Base-by-base conservation (phyloP, 2,888 invertebrate species). In the Melinopterus prodromus region DNA sequence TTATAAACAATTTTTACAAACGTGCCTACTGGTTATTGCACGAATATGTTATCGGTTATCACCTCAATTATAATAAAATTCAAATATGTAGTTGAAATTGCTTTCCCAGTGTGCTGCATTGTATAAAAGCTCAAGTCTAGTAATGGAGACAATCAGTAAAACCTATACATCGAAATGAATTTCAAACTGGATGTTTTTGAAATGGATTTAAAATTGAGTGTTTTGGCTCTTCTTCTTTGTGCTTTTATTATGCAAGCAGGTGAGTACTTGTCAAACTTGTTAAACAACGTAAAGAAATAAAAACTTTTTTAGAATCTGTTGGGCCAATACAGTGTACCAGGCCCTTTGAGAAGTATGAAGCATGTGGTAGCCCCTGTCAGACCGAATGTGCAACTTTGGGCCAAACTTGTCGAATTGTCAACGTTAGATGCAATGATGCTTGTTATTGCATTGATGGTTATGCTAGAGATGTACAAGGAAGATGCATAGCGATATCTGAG, bases 401-500 rank as follows among this genome's bases (percentile, higher is more conserved):
- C 36, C 74, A 82, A 80, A 14, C 36, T 9, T 84, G 83, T 69
- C 81, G 71, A 7, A 83, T 83, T 26, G 53, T 82, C 0, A 80
- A 81, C 70, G 77, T 79, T 14, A 79, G 75, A 71, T 84, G 83
- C 71, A 77, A 80, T 74, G 74, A 78, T 76, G 79, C 15, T 36
- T 84, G 83, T 77, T 83, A 82, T 72, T 84, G 83, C 16, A 80
- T 80, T 0, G 70, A 80, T 3, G 83, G 83, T 74, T 84, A 81
- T 76, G 84, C 84, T 5, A 78, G 84, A 53, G 69, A 78, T 16
- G 12, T 6, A 7, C 16, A 76, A 16, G 75, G 79, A n/a, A n/a
- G 12, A 37, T 82, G 82, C 69, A 78, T 82, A 36, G 81, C 82
- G 37, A 80, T 81, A 6, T 38, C 16, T 14, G 37, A 81, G 36